Conservation (phyloP, 2,797 vertebrate species). For the Microchirus variegatus region DNA sequence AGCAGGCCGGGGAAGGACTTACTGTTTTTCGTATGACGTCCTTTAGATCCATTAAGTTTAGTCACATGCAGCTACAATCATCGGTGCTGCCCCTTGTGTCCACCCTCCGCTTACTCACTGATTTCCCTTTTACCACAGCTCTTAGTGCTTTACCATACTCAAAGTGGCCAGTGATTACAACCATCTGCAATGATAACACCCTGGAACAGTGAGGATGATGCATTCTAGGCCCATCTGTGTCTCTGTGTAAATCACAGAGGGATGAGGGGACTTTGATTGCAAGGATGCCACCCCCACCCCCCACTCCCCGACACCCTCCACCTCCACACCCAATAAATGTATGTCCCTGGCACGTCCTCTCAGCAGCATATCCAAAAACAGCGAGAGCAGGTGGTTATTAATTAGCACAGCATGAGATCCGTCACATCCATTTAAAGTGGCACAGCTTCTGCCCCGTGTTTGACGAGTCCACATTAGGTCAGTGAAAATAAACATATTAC, state of each 20-base stretch:
- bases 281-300: no score
- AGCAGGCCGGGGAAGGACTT: neutral
- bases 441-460: constrained; percentile 20
- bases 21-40: constrained; percentile 2
- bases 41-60: constrained; percentile 11
- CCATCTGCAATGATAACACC: constrained; percentile 58
- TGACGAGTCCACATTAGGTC: constrained; percentile 46
- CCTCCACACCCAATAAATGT: constrained; percentile 28
- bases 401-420: constrained; percentile 51
- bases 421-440: constrained; percentile 26
- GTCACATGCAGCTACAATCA: constrained; percentile 2
- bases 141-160: constrained; percentile 24
- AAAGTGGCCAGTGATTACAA: constrained; percentile 57
- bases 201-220: constrained; percentile 49
- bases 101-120: neutral
- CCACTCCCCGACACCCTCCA: no score
- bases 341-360: constrained; percentile 43
- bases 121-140: constrained; percentile 33
- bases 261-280: no score
- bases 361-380: constrained; percentile 50
- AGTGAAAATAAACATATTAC: constrained; percentile 39
- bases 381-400: constrained; percentile 57
- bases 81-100: constrained; percentile 10
- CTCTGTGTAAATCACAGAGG: no score
- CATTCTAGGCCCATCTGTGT: constrained; percentile 56